Evolutionary conservation across 2,797 vertebrate genomes (phyloP).

Genomic region (Sebastes nivosus): DNA sequence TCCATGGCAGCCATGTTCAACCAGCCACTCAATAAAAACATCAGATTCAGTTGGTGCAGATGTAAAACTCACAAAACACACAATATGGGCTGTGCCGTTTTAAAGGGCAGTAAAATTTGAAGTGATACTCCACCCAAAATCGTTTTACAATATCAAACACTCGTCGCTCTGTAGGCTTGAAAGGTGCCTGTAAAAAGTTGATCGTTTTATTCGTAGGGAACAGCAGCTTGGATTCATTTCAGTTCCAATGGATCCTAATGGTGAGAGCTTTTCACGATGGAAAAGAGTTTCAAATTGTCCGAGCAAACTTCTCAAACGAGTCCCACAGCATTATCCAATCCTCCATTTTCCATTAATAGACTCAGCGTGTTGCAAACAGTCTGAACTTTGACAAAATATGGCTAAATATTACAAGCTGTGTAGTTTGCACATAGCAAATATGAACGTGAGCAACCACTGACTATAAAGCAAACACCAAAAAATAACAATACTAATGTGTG

Average conservation of each 20-base stretch:
- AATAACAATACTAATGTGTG: neutral
- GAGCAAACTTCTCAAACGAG: neutral
- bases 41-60: neutral
- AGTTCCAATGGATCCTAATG: neutral
- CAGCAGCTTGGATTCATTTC: constrained; percentile 23
- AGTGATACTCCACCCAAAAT: constrained; percentile 22
- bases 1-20: neutral
- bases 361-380: neutral
- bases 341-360: neutral
- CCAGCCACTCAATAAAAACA: neutral
- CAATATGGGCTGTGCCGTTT: constrained; percentile 8
- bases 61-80: constrained; percentile 9
- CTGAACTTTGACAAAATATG: neutral
- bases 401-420: neutral
- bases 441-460: neutral
- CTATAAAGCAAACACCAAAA: neutral
- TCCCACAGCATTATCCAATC: neutral
- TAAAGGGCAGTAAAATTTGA: constrained; percentile 25
- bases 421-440: neutral
- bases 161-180: constrained; percentile 20
- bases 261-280: neutral
- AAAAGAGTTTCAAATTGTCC: neutral
- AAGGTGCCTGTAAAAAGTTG: constrained; percentile 5
- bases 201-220: neutral
- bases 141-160: constrained; percentile 38